Base-by-base conservation (phyloP, 2,888 invertebrate genomes). In the Tholera decimalis region DNA sequence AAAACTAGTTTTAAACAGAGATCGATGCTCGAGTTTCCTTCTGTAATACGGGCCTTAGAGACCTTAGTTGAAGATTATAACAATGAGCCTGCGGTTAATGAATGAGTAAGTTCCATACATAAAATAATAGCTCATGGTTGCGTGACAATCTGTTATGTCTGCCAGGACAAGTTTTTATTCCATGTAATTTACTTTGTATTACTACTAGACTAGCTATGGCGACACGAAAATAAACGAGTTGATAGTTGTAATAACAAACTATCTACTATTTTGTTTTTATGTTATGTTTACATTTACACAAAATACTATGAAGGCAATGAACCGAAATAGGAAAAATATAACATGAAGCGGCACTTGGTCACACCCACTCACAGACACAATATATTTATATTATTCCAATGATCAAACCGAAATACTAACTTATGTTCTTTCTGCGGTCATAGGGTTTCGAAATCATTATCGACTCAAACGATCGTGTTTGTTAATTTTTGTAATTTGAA, bases 61-160 rank as follows among this genome's bases (percentile, higher is more conserved):
- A 20, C 64, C 9, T 44, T 37, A 35, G 56, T 56, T 47, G 56
- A 39, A n/a, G 24, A 47, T 35, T 49, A 22, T 50, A 20, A 24
- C 35, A 35, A 35, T 49, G 41, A 49, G 20, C n/a, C 7, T 54
- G 69, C 22, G 50, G 54, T 67, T 59, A 75, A 51, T 59, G 30
- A 68, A 75, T 75, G 59, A 74, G 28, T 49, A 50, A 54, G 20
- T 43, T 43, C 18, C 15, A 35, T 51, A 41, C 53, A 56, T 65
- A 43, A 63, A 66, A n/a, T n/a, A 74, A 54, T 62, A 47, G 57
- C 30, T 55, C 59, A 47, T 67, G 63, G 55, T 55, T 70, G 47
- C 58, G 75, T 51, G 55, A 39, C 57, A 61, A 47, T 54, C 39
- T 57, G 39, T 49, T 24, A 33, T 44, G 49, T 30, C 20, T 35